Base-by-base conservation (phyloP, 2,888 invertebrate genomes). In the Pyralis farinalis region DNA sequence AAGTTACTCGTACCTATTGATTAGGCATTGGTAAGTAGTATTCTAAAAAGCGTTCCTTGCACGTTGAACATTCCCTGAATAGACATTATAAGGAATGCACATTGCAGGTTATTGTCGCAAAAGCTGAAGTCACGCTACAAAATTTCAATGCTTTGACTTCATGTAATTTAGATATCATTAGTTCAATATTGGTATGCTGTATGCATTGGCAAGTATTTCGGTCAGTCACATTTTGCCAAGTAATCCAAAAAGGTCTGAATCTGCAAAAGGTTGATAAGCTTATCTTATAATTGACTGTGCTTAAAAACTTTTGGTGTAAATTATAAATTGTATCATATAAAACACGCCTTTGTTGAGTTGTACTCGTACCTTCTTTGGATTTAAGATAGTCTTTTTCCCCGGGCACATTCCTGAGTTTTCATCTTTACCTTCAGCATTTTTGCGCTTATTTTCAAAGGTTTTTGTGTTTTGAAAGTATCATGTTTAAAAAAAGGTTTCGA, bases 161-260 rank as follows among this genome's bases (percentile, higher is more conserved):
- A 10, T 10, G 10, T 5, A 30, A 10, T 10, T 16, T 16, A 7
- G 10, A 9, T 4, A 30, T 10, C 6, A 30, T 10, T 2, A 4
- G 37, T 29, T 37, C 1, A n/a, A 29, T n/a, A 29, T 37, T 37
- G 16, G 29, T 29, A 7, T 37, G 37, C 9, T 20, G 16, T 9
- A 29, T 12, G 20, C 37, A 29, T 29, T 29, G 28, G 21, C 37
- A 37, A 1, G 29, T 37, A 10, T 37, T 9, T 1, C 37, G 37
- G 29, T 29, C 29, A 20, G 29, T 37, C 1, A 37, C 12, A 9
- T 12, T 32, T 22, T 31, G 25, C 31, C 31, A 31, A 32, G 32
- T 32, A 3, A 38, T 25, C 31, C 38, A 38, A 25, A 38, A 38
- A 39, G 39, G 39, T 6, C 39, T 25, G 27, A 39, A 28, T 27